Conservation (phyloP, 35 echinoderm and acorn worm genomes). For the Nesometra sesokonis region DNA sequence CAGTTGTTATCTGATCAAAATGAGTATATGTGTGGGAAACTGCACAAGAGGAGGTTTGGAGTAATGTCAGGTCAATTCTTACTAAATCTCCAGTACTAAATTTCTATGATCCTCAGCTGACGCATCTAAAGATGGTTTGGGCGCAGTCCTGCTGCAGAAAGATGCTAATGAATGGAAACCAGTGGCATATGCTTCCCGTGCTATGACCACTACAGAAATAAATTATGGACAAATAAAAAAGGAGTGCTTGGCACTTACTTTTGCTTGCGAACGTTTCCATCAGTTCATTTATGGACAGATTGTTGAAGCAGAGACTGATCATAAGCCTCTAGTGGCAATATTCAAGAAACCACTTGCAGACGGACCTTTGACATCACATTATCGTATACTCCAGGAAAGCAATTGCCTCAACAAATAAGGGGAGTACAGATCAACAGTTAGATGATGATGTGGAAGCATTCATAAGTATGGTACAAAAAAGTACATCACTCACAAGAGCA, state of each 20-base stretch:
- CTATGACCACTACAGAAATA: background rate
- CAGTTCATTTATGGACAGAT: constrained; percentile 13
- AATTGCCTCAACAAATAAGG: background rate
- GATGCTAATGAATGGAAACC: background rate
- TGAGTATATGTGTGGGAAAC: background rate
- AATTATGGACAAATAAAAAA: constrained; percentile 17
- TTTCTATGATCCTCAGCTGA: background rate
- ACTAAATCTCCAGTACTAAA: background rate
- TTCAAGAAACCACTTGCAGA: constrained; percentile 20
- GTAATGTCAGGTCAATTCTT: background rate
- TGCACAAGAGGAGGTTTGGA: background rate
- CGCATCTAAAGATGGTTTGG: background rate
- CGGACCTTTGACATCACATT: background rate
- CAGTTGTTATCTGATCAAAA: background rate
- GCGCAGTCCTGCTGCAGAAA: background rate
- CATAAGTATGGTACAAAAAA: constrained; percentile 27
- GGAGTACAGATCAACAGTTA: background rate
- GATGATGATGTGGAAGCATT: constrained; percentile 34
- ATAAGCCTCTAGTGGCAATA: constrained; percentile 24
- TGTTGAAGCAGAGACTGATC: constrained; percentile 17
- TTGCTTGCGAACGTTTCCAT: constrained; percentile 33
- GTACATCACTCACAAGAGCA: constrained; percentile 8
- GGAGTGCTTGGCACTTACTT: background rate
- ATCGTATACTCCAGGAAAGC: constrained; percentile 4
- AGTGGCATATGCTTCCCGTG: constrained; percentile 2